Percentiles rank a stretch among this genome's conserved stretches.
These are phyloP conservation scores for Heterochromis multidens DNA, from an alignment of 2,113 vertebrate genomes.

Conservation along the genomic window DNA sequence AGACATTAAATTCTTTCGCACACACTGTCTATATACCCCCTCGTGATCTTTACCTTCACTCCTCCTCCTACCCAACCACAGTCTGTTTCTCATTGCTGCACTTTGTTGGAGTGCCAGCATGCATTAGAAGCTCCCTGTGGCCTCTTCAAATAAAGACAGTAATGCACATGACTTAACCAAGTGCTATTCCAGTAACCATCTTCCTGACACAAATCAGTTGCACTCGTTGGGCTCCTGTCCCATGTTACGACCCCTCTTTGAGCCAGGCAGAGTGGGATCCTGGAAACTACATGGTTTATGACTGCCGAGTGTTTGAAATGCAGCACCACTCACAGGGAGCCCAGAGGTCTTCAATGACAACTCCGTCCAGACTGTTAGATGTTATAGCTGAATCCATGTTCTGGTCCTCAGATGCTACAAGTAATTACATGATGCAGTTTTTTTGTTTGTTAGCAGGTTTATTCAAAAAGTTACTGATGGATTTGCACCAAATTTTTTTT, in stretches of 20 bases:
- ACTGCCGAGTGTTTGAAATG: slow-evolving; percentile 36
- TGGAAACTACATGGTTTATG: slow-evolving; percentile 24
- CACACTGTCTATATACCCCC: neutral
- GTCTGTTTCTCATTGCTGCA: slow-evolving; percentile 52
- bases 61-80: neutral
- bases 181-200: slow-evolving; percentile 32
- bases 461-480: neutral
- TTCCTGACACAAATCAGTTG: slow-evolving; percentile 43
- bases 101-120: slow-evolving; percentile 42
- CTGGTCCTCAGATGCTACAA: neutral
- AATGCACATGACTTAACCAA: slow-evolving; percentile 31
- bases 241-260: slow-evolving; percentile 11
- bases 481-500: no score
- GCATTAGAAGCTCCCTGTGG: slow-evolving; percentile 42
- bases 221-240: slow-evolving; percentile 3
- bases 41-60: neutral
- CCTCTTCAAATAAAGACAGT: slow-evolving; percentile 43
- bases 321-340: slow-evolving; percentile 1
- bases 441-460: neutral
- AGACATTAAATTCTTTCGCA: slow-evolving; percentile 20
- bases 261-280: neutral
- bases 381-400: neutral
- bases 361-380: neutral
- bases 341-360: neutral
- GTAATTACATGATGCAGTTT: neutral